Conservation (phyloP, 1,140 invertebrate genomes). For the Lepidurus packardi region DNA sequence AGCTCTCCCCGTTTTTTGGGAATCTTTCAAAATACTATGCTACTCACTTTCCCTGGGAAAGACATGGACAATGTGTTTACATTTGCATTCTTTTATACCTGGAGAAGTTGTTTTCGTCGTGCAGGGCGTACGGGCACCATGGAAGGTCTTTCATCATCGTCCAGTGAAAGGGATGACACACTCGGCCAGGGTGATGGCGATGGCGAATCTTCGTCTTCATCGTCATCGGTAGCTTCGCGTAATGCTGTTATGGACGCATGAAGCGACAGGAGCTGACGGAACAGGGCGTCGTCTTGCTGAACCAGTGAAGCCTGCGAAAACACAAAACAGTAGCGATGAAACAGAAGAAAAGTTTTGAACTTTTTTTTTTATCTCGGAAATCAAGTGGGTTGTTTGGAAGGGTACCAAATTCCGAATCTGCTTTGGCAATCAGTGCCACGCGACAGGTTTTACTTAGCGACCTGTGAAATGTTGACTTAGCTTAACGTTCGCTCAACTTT, state of each 20-base stretch:
- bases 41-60: not conserved
- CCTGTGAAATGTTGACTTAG: not conserved
- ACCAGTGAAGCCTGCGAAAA: constrained; percentile 41
- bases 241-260: constrained; percentile 41
- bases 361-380: not conserved
- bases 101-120: constrained; percentile 8
- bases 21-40: not conserved
- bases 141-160: not conserved
- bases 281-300: constrained; percentile 42
- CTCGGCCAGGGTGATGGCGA: not conserved
- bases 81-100: not conserved
- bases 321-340: not conserved
- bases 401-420: not conserved
- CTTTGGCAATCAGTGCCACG: constrained; percentile 9
- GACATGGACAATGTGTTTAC: not conserved
- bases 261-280: constrained; percentile 40
- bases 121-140: not conserved
- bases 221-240: constrained; percentile 1
- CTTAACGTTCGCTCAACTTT: not conserved
- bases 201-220: not conserved
- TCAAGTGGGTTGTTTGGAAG: not conserved
- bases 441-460: not conserved
- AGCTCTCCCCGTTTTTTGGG: too few species aligned
- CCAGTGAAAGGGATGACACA: not conserved
- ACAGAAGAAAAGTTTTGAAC: not conserved